Percentiles rank a stretch among this genome's conserved stretches.
These are phyloP conservation scores for Spilogale gracilis DNA, from an alignment of 2,113 vertebrate genomes.

Conservation along the genomic window DNA sequence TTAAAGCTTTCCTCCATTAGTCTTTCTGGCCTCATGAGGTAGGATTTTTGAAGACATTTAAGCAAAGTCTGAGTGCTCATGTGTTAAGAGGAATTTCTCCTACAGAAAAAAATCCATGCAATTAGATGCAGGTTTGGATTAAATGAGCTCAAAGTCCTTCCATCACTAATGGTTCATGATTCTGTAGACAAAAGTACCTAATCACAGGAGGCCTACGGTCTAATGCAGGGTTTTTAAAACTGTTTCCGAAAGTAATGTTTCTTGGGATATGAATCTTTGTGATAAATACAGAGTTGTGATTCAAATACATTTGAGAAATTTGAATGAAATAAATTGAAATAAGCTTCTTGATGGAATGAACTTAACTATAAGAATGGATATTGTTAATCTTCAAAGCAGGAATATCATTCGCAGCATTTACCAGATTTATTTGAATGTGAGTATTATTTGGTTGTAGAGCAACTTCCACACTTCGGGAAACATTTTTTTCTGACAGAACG, in stretches of 20 bases:
- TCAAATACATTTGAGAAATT: conserved; percentile 15
- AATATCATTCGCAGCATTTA: not conserved
- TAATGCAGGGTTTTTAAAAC: not conserved
- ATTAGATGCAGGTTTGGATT: not conserved
- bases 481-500: not conserved
- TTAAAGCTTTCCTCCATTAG: not conserved
- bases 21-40: not conserved
- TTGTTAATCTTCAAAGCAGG: conserved; percentile 2
- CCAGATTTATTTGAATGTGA: conserved; percentile 5
- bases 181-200: not conserved
- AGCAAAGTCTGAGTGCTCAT: not conserved
- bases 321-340: conserved; percentile 49
- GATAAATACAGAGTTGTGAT: conserved; percentile 29
- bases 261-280: not conserved
- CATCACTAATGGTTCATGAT: conserved; percentile 16
- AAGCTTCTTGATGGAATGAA: conserved; percentile 48
- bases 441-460: not conserved
- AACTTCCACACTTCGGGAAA: not conserved
- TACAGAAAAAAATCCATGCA: not conserved
- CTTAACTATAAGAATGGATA: not conserved
- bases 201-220: not conserved
- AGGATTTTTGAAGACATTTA: not conserved
- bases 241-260: conserved; percentile 2
- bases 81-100: not conserved
- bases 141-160: not conserved